phyloP scores from a whole-genome alignment of 1,140 invertebrate genomes.

The Oryctes rhinoceros region DNA sequence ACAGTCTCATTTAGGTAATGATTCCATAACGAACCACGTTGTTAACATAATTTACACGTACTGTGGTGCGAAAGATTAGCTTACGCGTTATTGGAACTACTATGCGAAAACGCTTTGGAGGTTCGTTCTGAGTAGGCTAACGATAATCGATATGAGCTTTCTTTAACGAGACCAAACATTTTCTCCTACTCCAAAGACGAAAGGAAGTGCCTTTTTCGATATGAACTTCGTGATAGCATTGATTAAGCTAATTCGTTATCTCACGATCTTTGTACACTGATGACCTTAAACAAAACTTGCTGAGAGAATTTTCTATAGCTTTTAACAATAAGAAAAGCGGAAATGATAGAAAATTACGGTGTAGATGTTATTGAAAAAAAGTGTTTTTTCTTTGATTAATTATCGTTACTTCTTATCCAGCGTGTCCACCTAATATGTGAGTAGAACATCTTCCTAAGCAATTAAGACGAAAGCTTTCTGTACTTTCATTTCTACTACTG shows the following conservation, averaged over 20 bases:
- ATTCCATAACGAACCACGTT: neutral
- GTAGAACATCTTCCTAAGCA: too few relatives aligned
- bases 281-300: neutral
- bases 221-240: neutral
- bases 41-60: neutral
- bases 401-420: too few relatives aligned
- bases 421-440: too few relatives aligned
- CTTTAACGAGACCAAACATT: neutral
- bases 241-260: slow-evolving; percentile 4
- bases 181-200: neutral
- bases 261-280: neutral
- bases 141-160: neutral
- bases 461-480: too few relatives aligned
- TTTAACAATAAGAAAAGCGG: neutral
- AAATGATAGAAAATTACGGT: too few relatives aligned
- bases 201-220: neutral
- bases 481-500: too few relatives aligned
- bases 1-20: neutral
- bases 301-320: neutral
- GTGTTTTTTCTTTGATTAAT: too few relatives aligned
- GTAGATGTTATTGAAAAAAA: too few relatives aligned
- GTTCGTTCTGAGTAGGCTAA: neutral
- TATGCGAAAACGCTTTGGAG: neutral
- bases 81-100: neutral
- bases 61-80: neutral